Evolutionary conservation across 2,113 vertebrate species (phyloP).

Genomic region (Pandion haliaetus): DNA sequence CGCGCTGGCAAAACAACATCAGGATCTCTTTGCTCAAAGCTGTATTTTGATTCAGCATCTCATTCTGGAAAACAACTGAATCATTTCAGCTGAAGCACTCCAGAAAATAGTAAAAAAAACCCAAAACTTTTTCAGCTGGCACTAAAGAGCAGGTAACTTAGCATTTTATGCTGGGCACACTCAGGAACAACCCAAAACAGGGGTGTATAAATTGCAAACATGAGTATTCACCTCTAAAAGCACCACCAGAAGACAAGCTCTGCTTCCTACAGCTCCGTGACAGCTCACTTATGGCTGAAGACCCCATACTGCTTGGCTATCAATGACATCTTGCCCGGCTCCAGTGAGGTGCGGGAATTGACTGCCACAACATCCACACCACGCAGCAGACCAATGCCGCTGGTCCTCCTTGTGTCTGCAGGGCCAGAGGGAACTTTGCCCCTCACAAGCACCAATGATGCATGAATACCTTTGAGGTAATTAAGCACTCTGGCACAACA

Average conservation of each 20-base stretch:
- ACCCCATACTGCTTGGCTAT: neutral
- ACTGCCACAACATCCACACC: neutral
- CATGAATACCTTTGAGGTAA: neutral
- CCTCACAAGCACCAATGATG: rapidly evolving
- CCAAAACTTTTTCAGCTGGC: neutral
- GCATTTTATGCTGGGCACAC: neutral
- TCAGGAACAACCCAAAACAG: neutral
- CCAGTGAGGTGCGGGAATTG: neutral
- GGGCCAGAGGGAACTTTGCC: neutral
- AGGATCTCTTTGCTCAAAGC: neutral
- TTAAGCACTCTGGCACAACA: neutral
- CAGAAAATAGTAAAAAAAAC: neutral
- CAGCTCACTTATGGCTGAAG: neutral
- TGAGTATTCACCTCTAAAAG: neutral
- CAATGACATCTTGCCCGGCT: rapidly evolving
- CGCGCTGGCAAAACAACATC: neutral
- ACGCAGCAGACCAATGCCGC: neutral
- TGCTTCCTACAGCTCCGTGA: neutral
- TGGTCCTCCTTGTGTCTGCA: neutral
- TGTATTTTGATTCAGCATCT: neutral
- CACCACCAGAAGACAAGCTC: neutral
- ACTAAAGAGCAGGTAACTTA: neutral
- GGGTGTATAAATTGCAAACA: neutral
- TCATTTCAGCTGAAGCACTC: neutral
- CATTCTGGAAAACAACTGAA: neutral